Conservation (phyloP, 2,113 vertebrate genomes). For the Mungos mungo region DNA sequence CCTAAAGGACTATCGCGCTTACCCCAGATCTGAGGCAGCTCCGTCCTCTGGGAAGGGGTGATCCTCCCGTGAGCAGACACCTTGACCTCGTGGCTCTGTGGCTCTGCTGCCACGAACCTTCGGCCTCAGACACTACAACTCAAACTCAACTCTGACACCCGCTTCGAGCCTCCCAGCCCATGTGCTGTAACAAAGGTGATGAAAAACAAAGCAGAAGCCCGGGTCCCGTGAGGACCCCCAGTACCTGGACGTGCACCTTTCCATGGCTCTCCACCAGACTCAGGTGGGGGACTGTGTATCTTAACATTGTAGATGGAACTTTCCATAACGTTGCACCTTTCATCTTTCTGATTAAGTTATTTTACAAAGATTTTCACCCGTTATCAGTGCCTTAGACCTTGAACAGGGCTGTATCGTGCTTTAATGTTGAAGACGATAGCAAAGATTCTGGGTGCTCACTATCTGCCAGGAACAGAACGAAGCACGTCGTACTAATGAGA, state of each 20-base stretch:
- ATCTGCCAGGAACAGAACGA: not conserved
- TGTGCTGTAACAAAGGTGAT: not conserved
- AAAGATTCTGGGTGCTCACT: not conserved
- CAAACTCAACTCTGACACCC: not conserved
- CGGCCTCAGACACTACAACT: not conserved
- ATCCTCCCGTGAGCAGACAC: not conserved
- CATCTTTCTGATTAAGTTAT: not conserved
- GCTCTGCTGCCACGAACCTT: not conserved
- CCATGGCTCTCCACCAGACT: fast-evolving
- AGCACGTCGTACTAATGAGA: not conserved
- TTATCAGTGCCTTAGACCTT: not conserved
- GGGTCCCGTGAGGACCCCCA: not conserved
- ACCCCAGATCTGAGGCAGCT: not conserved
- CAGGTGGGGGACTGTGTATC: not conserved
- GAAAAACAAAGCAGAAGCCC: not conserved
- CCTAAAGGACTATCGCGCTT: not conserved
- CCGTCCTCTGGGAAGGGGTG: not conserved
- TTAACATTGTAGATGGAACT: not conserved
- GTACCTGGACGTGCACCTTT: not conserved
- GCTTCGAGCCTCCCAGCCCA: not conserved
- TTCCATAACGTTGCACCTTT: not conserved
- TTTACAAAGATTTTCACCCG: not conserved
- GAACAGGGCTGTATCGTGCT: not conserved
- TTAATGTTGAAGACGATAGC: not conserved
- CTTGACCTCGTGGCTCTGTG: not conserved